phyloP scores from a whole-genome alignment of 2,113 vertebrate genomes.

The Meles meles region DNA sequence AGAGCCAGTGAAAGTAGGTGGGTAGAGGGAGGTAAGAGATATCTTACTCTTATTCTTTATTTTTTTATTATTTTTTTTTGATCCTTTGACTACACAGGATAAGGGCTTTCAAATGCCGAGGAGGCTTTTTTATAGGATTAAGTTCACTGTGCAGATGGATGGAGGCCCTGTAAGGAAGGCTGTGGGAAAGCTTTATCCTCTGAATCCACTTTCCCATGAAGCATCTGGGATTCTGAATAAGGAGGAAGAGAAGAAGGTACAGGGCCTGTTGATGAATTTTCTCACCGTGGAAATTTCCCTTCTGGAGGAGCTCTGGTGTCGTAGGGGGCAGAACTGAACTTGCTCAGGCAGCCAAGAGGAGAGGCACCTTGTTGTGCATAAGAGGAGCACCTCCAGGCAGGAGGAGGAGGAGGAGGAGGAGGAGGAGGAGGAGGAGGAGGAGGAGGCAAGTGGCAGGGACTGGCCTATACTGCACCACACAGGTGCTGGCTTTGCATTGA shows the following conservation, averaged over 20 bases:
- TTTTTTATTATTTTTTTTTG: too few relatives aligned
- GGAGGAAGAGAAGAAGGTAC: not conserved
- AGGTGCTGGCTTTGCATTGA: too few relatives aligned
- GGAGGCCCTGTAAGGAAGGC: not conserved
- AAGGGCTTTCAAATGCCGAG: not conserved
- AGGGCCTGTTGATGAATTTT: not conserved
- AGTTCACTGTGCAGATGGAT: fast-evolving
- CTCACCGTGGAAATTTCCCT: not conserved
- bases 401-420: too few relatives aligned
- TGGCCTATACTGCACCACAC: fast-evolving
- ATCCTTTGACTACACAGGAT: not conserved
- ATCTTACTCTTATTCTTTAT: not conserved
- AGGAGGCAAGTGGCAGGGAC: not conserved
- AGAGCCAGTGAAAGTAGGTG: not conserved
- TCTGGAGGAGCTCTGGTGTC: not conserved
- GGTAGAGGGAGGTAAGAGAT: not conserved
- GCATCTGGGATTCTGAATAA: not conserved
- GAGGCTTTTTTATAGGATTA: not conserved
- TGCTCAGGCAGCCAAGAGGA: not conserved
- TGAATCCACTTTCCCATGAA: not conserved
- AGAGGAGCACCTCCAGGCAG: not conserved
- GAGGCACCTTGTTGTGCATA: fast-evolving
- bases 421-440: too few relatives aligned
- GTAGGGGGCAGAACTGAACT: fast-evolving
- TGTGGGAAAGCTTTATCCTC: not conserved